Percentiles rank a stretch among this genome's conserved stretches.
These are phyloP conservation scores for Cavia aperea DNA, from an alignment of 2,113 vertebrate species.

Conservation along the genomic window DNA sequence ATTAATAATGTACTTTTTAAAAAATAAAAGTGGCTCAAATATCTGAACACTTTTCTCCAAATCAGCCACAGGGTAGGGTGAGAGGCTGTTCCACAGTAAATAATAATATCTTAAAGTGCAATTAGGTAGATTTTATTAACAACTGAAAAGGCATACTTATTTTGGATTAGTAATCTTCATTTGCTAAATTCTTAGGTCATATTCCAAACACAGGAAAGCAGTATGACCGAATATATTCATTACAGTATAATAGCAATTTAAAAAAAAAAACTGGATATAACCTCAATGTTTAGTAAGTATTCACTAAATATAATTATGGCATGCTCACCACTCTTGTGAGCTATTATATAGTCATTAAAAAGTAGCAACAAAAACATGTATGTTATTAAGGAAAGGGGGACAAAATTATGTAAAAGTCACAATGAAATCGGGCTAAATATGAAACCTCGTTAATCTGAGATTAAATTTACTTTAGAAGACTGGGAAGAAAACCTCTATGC, in stretches of 20 bases:
- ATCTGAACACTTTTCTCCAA: neutral
- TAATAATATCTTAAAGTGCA: neutral
- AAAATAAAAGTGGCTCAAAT: constrained; percentile 33
- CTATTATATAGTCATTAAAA: neutral
- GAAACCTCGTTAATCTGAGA: neutral
- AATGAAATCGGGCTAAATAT: neutral
- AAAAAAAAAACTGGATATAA: constrained; percentile 14
- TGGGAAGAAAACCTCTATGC: neutral
- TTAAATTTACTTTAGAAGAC: neutral
- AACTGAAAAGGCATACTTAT: neutral
- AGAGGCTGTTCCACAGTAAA: neutral
- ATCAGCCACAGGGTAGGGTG: neutral
- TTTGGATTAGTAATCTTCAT: neutral
- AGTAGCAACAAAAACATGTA: neutral
- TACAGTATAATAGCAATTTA: neutral
- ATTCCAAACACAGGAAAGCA: neutral
- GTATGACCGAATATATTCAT: neutral
- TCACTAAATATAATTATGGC: constrained; percentile 11
- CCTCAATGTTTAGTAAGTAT: constrained; percentile 12
- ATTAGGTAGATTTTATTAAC: constrained; percentile 14
- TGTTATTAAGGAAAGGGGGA: neutral
- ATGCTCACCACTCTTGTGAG: neutral
- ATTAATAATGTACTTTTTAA: constrained; percentile 28
- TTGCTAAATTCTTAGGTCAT: constrained; percentile 27
- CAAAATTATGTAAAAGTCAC: neutral